Evolutionary conservation across 2,113 vertebrate genomes (phyloP), one percentile per base, ranked within the genome.

Genomic region (Grammomys dolichurus): DNA sequence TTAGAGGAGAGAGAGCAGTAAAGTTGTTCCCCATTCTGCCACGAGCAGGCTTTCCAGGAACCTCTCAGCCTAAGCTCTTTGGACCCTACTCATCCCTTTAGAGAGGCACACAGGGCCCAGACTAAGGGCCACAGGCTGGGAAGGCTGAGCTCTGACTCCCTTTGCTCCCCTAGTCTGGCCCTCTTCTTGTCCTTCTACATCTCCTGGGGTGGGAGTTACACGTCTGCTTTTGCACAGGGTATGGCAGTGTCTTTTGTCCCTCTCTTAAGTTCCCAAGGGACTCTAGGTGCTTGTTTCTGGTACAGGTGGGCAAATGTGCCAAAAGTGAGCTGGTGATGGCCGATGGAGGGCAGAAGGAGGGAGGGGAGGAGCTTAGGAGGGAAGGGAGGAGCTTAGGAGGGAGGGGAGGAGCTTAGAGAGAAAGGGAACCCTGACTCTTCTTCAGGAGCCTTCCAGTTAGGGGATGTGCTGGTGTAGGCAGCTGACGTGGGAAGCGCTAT

Each of bases 1-100:
- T 87, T 81, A 63, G 88, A 97, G 85, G 89, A 80, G 87, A 92
- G 94, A 92, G 94, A 86, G 84, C 36, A 87, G 51, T 87, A 90
- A 82, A 76, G 87, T 46, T 46, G 16, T 0, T 3, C 17, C 40
- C 31, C 33, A 33, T n/a, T 84, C 46, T 91, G 28, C 87, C 78
- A 90, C 81, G 4, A 9, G 43, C 36, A 60, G 16, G 36, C n/a
- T 65, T 36, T 33, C 33, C 24, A 16, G 19, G 24, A 22, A 60
- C 33, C 46, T 43, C 40, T 43, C 40, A n/a, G 24, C 8, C 7
- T 26, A 24, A 36, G 36, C 16, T 84, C 22, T 63, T 46, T 16
- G n/a, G 56, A 17, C 54, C 63, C 54, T 33, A 46, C 73, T 0
- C 2, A 43, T 58, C 36, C 84, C 72, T 80, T 94, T 95, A 93